These are phyloP conservation scores for Ennomos quercinarius DNA, from an alignment of 2,888 invertebrate species.

Conservation along the genomic window DNA sequence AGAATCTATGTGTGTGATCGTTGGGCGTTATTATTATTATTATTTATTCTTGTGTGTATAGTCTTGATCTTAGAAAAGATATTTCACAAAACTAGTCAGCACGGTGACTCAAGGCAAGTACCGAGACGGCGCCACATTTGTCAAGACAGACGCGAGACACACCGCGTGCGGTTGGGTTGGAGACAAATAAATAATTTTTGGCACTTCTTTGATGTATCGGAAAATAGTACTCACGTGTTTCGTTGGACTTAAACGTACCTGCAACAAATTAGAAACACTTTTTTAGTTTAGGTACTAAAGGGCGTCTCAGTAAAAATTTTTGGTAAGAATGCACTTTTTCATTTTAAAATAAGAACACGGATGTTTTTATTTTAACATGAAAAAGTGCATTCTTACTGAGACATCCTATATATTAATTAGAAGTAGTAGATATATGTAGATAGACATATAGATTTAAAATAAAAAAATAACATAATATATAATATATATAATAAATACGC, in stretches of 20 bases:
- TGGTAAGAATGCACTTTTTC: no score
- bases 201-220: conserved; percentile 21
- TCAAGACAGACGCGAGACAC: conserved; percentile 43
- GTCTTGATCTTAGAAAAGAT: not conserved
- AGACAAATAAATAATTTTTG: conserved; percentile 41
- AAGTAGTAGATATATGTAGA: no score
- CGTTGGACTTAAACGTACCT: conserved; percentile 33
- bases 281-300: conserved; percentile 3
- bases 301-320: no score
- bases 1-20: no score
- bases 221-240: conserved; percentile 15
- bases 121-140: conserved; percentile 59
- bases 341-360: no score
- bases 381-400: no score
- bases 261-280: conserved; percentile 31
- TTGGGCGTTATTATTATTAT: no score
- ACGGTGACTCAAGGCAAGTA: conserved; percentile 43
- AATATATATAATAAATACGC: conserved; percentile 57
- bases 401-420: no score
- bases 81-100: not conserved
- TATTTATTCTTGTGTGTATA: not conserved
- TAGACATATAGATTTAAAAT: no score
- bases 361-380: no score
- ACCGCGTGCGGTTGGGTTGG: conserved; percentile 12
- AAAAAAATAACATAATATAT: conserved; percentile 10